These are phyloP conservation scores for Stenchaetothrips biformis DNA, from an alignment of 2,888 invertebrate species.

Conservation along the genomic window DNA sequence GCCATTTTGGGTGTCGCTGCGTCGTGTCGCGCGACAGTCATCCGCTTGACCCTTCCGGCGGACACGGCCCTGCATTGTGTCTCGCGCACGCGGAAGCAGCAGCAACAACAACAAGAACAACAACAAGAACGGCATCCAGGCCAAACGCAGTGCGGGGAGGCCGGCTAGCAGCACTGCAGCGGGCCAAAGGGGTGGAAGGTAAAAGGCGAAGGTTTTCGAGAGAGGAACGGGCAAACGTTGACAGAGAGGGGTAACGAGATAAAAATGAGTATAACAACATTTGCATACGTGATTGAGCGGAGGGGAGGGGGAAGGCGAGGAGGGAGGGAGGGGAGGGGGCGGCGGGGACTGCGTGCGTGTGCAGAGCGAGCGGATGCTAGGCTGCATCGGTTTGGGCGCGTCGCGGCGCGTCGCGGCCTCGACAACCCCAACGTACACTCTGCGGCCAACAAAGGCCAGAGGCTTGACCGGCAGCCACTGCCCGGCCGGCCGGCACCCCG, in stretches of 20 bases:
- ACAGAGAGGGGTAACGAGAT: not conserved
- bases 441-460: too few relatives aligned
- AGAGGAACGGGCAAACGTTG: not conserved
- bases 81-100: too few relatives aligned
- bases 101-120: too few relatives aligned
- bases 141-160: too few relatives aligned
- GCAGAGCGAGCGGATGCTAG: not conserved
- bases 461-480: too few relatives aligned
- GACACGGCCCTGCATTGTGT: too few relatives aligned
- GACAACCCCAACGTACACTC: too few relatives aligned
- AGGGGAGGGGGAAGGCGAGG: not conserved
- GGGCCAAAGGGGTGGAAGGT: not conserved
- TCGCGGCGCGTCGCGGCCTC: not conserved
- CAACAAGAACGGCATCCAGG: too few relatives aligned
- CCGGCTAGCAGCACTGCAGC: too few relatives aligned
- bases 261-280: constrained; percentile 22
- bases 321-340: not conserved
- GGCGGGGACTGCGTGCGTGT: not conserved
- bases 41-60: too few relatives aligned
- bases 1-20: too few relatives aligned
- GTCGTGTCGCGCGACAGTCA: too few relatives aligned
- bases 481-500: not conserved
- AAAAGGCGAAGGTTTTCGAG: not conserved
- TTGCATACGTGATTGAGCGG: constrained; percentile 18
- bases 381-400: not conserved